Evolutionary conservation across 1,140 invertebrate species (phyloP).

Genomic region (Dysdera silvatica): DNA sequence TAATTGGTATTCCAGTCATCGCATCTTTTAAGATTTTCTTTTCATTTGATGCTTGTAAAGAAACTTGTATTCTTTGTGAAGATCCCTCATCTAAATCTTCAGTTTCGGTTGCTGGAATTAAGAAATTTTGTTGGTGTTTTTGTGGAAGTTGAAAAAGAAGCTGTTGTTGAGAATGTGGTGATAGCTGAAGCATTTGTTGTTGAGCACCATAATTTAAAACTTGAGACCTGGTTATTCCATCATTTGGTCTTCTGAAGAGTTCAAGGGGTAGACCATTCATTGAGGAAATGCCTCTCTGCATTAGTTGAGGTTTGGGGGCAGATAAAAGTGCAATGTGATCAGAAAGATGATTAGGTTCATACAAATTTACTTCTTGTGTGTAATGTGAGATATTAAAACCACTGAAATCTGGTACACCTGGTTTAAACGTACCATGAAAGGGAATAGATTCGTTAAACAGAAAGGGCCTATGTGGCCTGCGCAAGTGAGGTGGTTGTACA

Average conservation of each 20-base stretch:
- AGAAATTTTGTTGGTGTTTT: neutral
- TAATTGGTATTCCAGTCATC: neutral
- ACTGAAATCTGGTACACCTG: conserved; percentile 33
- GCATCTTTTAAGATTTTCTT: neutral
- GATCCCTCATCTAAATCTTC: conserved; percentile 5
- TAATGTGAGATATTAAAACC: conserved; percentile 32
- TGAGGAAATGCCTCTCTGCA: neutral
- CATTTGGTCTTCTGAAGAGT: conserved; percentile 3
- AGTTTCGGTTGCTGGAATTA: neutral
- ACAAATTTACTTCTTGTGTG: conserved; percentile 1
- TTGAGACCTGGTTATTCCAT: neutral
- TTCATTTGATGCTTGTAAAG: neutral
- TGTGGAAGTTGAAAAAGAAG: neutral
- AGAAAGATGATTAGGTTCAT: neutral
- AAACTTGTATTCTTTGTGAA: conserved; percentile 16
- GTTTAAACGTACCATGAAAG: conserved; percentile 33
- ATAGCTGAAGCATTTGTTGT: neutral
- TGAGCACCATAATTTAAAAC: neutral
- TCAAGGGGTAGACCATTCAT: neutral
- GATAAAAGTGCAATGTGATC: conserved; percentile 11
- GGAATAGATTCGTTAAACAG: conserved; percentile 30
- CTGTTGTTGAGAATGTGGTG: neutral
- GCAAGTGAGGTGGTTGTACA: neutral
- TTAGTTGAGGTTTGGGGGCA: conserved; percentile 2
- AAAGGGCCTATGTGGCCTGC: conserved; percentile 28